A percentile compares a stretch with the other conserved stretches of the same genome.
phyloP scores from a whole-genome alignment of 2,797 vertebrate genomes.

The Echeneis naucrates region DNA sequence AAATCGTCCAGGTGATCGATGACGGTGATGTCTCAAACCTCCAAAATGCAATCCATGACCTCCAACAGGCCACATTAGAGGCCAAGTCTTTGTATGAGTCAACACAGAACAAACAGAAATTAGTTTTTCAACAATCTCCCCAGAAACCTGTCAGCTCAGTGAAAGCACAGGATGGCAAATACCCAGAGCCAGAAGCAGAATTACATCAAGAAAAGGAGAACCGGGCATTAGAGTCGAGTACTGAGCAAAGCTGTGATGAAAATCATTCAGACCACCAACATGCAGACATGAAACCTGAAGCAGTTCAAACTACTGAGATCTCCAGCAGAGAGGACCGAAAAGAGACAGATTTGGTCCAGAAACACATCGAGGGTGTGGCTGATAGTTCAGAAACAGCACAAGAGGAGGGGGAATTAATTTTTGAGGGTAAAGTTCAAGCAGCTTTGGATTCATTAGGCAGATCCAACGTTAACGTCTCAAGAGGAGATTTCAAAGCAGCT shows the following conservation, averaged over 20 bases:
- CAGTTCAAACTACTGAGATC: constrained; percentile 50
- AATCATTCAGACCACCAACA: constrained; percentile 38
- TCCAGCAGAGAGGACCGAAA: constrained; percentile 73
- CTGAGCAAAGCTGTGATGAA: constrained; percentile 16
- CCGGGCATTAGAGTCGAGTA: constrained; percentile 40
- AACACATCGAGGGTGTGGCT: constrained; percentile 74
- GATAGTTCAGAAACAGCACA: constrained; percentile 77
- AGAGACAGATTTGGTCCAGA: constrained; percentile 58
- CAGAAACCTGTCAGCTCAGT: constrained; percentile 33
- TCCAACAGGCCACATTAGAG: constrained; percentile 84
- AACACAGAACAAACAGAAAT: constrained; percentile 77
- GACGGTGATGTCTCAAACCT: constrained; percentile 77
- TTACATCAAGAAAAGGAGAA: constrained; percentile 25
- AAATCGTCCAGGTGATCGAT: constrained; percentile 59
- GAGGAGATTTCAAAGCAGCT: constrained; percentile 89
- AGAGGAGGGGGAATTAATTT: constrained; percentile 84
- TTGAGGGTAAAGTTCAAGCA: constrained; percentile 85
- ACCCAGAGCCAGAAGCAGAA: constrained; percentile 31
- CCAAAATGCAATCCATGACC: constrained; percentile 84
- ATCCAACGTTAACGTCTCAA: constrained; percentile 87
- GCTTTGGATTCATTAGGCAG: constrained; percentile 87
- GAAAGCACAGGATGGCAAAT: constrained; percentile 40
- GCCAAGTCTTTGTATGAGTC: constrained; percentile 85
- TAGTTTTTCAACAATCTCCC: constrained; percentile 36
- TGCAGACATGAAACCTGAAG: constrained; percentile 66